Percentiles rank a stretch among this genome's conserved stretches.
phyloP scores from a whole-genome alignment of 1,140 invertebrate genomes.

The Polypedilum pembai region DNA sequence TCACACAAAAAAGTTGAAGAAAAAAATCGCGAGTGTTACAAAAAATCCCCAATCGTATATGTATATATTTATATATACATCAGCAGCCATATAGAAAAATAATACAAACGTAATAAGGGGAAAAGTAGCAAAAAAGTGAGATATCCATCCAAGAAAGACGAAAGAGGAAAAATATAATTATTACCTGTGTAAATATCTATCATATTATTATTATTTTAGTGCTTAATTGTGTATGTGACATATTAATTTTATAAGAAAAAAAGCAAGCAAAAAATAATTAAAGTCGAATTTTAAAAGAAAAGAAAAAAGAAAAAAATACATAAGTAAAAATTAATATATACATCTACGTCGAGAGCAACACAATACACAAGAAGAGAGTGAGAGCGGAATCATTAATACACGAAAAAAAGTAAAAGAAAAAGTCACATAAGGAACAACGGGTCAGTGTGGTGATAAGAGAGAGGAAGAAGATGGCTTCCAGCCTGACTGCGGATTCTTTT shows the following conservation, averaged over 20 bases:
- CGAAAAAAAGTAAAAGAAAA: not conserved
- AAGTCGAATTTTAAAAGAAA: slow-evolving; percentile 26
- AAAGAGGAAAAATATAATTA: slow-evolving; percentile 13
- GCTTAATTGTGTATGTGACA: slow-evolving; percentile 25
- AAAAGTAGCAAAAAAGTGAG: slow-evolving; percentile 9
- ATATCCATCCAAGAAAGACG: slow-evolving; percentile 31
- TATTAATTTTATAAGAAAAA: slow-evolving; percentile 29
- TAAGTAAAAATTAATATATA: slow-evolving; percentile 21
- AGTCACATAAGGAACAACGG: slow-evolving; percentile 22
- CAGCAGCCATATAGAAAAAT: not conserved
- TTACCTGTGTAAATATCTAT: slow-evolving; percentile 28
- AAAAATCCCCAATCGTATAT: slow-evolving; percentile 21
- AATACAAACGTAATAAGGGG: slow-evolving; percentile 5
- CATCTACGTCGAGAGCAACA: slow-evolving; percentile 3
- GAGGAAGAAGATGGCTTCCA: slow-evolving; percentile 22
- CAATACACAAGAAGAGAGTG: not conserved
- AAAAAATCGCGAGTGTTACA: slow-evolving; percentile 23
- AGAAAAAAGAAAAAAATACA: slow-evolving; percentile 21
- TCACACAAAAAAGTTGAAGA: not conserved
- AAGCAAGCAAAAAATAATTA: slow-evolving; percentile 28
- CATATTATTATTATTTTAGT: slow-evolving; percentile 23
- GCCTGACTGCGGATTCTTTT: slow-evolving; percentile 12
- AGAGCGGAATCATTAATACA: slow-evolving; percentile 10
- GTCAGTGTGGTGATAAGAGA: not conserved
- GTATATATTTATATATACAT: not conserved